phyloP scores from a whole-genome alignment of 2,888 invertebrate species.

The Antheraea assamensis region DNA sequence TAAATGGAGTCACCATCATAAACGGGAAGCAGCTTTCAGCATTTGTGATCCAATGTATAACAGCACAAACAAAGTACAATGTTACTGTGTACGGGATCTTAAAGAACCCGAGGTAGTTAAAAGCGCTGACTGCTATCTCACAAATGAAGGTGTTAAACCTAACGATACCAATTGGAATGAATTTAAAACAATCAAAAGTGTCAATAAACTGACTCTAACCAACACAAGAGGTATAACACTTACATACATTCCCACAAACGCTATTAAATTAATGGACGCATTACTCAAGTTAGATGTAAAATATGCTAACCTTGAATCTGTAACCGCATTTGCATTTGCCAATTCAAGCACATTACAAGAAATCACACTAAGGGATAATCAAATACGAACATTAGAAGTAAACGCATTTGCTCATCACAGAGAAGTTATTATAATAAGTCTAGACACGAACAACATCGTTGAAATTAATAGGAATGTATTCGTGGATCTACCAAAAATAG shows the following conservation, averaged over 20 bases:
- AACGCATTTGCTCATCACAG: constrained; percentile 87
- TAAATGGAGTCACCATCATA: constrained; percentile 49
- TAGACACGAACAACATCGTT: constrained; percentile 87
- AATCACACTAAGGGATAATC: constrained; percentile 85
- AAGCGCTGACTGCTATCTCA: constrained; percentile 87
- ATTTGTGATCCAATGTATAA: constrained; percentile 62
- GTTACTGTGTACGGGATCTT: constrained; percentile 56
- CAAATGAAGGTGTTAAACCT: constrained; percentile 78
- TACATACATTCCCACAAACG: constrained; percentile 85
- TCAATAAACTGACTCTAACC: constrained; percentile 85
- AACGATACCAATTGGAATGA: constrained; percentile 85
- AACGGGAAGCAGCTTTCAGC: constrained; percentile 48
- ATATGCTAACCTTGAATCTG: constrained; percentile 85
- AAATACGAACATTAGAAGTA: constrained; percentile 83
- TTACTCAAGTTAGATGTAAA: constrained; percentile 83
- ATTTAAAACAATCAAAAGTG: constrained; percentile 84
- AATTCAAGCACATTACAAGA: constrained; percentile 85
- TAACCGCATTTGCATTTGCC: constrained; percentile 87
- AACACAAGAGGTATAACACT: constrained; percentile 84
- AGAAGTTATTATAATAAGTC: constrained; percentile 83
- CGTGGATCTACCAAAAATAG: constrained; percentile 85
- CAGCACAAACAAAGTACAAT: constrained; percentile 61
- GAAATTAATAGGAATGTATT: constrained; percentile 89
- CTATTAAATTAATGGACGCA: constrained; percentile 82
- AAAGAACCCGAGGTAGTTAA: constrained; percentile 63